Percentiles rank a stretch among this genome's conserved stretches.
These are phyloP conservation scores for Fulmarus glacialis DNA, from an alignment of 2,113 vertebrate genomes.

Conservation along the genomic window DNA sequence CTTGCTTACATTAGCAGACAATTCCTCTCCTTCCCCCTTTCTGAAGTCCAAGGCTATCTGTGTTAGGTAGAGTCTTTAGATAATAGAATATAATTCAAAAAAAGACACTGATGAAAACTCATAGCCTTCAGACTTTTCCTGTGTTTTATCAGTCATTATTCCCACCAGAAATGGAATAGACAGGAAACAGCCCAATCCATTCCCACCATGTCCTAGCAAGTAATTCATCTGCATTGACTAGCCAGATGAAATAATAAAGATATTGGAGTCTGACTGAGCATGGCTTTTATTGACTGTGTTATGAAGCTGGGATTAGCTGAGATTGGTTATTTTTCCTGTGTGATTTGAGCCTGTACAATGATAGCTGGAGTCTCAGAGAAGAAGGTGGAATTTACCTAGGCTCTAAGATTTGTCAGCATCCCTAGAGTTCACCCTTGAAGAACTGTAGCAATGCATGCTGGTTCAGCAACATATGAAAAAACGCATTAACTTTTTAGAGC, in stretches of 20 bases:
- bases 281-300: neutral
- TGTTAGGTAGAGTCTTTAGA: neutral
- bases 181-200: conserved; percentile 19
- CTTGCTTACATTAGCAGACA: neutral
- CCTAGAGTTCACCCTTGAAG: neutral
- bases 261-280: neutral
- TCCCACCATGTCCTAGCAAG: conserved; percentile 9
- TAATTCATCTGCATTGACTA: neutral
- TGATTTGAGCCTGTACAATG: neutral
- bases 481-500: neutral
- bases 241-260: conserved; percentile 17
- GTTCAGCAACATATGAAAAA: neutral
- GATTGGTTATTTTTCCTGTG: neutral
- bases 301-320: neutral
- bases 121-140: neutral
- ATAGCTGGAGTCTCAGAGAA: neutral
- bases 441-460: neutral
- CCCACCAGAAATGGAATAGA: conserved; percentile 3
- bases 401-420: neutral
- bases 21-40: neutral
- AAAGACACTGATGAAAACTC: neutral
- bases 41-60: conserved; percentile 1
- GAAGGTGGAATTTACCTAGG: neutral
- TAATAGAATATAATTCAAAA: neutral
- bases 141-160: neutral